phyloP scores from a whole-genome alignment of 2,797 vertebrate genomes.

The Halcyon smyrnensis region DNA sequence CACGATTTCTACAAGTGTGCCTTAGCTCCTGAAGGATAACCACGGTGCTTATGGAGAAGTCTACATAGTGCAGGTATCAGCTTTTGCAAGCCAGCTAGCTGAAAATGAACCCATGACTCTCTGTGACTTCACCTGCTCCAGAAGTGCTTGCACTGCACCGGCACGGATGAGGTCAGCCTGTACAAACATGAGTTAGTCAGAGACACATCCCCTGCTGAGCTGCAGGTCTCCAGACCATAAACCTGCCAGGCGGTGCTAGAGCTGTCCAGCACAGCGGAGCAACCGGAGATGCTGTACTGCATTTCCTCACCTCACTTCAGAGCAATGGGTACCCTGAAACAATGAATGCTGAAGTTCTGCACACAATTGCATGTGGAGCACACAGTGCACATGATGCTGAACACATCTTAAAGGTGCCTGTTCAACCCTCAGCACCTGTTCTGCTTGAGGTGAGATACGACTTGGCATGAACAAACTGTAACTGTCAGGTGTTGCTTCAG shows the following conservation, averaged over 20 bases:
- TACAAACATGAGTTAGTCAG: accelerated
- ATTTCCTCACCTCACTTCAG: background rate
- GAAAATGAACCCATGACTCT: background rate
- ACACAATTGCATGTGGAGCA: background rate
- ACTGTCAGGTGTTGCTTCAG: background rate
- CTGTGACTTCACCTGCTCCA: background rate
- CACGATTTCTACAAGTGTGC: background rate
- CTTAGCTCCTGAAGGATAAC: background rate
- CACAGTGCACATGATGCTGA: accelerated
- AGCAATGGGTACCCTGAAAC: background rate
- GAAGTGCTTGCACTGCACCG: background rate
- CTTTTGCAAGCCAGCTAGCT: background rate
- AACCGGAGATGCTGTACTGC: accelerated
- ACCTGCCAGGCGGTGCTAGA: background rate
- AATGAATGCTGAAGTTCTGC: accelerated
- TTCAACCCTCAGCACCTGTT: background rate
- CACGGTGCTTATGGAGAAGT: accelerated
- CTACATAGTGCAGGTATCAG: accelerated
- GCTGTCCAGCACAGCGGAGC: constrained; percentile 8
- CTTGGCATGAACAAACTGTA: background rate
- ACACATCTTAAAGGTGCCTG: background rate
- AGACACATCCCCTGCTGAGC: background rate
- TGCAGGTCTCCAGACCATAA: background rate
- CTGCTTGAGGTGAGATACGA: background rate
- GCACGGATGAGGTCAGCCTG: background rate